Evolutionary conservation across 2,888 invertebrate species (phyloP), one percentile per base, ranked within the genome.

Genomic region (Boloria euphrosyne): DNA sequence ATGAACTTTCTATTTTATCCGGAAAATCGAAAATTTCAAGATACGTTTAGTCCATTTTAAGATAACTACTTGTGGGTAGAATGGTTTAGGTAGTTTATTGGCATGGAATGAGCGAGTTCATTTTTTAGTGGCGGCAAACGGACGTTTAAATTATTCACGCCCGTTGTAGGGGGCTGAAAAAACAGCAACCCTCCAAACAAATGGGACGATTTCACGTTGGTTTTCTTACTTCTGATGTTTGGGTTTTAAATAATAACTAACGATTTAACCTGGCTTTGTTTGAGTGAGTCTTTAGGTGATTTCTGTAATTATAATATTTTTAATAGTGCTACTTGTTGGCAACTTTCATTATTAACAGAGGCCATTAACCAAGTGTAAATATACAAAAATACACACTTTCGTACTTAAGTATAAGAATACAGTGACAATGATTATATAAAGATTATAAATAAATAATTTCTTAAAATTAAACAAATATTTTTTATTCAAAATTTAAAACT

Each of bases 91-190:
- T 59, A 44, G 47, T 58, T 44, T 58, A 58, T 16, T 31, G 49
- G 16, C 14, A 47, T 59, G 17, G 59, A 47, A 59, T 27, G 66
- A 67, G 38, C 46, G 22, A 50, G 69, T 67, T 65, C 71, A 69
- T 71, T 71, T 73, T 73, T 72, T 67, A 71, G 66, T 62, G 69
- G 70, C 55, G 66, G 67, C 69, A 73, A 73, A 50, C 67, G 71
- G 68, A 67, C 53, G 47, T 53, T 43, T 69, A 67, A 73, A 70
- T 72, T 73, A 74, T 73, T 73, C 71, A 71, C 61, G 60, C 31
- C 43, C 49, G 57, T 51, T 44, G 51, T 27, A 38, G 57, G 67
- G 61, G 44, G 18, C 38, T 27, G 53, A 62, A 68, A 65, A 62
- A 65, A 51, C 58, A 57, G 27, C 65, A 49, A 53, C 57, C 47